Conservation (phyloP, 2,888 invertebrate genomes). For the Lycia hirtaria region DNA sequence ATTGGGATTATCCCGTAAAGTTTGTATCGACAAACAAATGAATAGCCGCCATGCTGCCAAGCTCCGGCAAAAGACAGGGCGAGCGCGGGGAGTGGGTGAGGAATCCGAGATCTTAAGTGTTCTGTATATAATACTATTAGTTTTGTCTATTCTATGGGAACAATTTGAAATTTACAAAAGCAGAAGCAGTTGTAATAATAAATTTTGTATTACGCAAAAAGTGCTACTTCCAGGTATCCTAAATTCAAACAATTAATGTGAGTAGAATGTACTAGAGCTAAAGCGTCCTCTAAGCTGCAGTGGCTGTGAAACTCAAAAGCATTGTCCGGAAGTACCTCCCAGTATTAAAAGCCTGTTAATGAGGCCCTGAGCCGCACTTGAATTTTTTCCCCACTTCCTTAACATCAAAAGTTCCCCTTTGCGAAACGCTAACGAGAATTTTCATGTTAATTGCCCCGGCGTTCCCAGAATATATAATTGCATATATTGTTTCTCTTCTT, state of each 20-base stretch:
- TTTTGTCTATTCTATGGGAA: too few relatives aligned
- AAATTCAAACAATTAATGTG: background rate
- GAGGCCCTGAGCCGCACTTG: slow-evolving; percentile 72
- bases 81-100: too few relatives aligned
- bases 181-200: too few relatives aligned
- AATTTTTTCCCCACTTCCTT: slow-evolving; percentile 74
- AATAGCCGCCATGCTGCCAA: too few relatives aligned
- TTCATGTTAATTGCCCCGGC: slow-evolving; percentile 78
- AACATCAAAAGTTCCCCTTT: slow-evolving; percentile 82
- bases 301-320: slow-evolving; percentile 52
- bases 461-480: slow-evolving; percentile 77
- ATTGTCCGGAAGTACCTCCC: slow-evolving; percentile 64
- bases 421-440: slow-evolving; percentile 79
- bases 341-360: slow-evolving; percentile 77
- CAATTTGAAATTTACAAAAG: too few relatives aligned
- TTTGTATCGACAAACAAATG: too few relatives aligned
- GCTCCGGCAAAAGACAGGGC: too few relatives aligned
- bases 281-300: slow-evolving; percentile 46
- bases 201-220: too few relatives aligned
- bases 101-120: too few relatives aligned
- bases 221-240: too few relatives aligned
- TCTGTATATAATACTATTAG: too few relatives aligned
- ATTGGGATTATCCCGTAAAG: too few relatives aligned
- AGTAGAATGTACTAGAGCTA: slow-evolving; percentile 18
- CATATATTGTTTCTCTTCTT: slow-evolving; percentile 77